Base-by-base conservation (phyloP, 2,113 vertebrate species). In the Corvus cornix region DNA sequence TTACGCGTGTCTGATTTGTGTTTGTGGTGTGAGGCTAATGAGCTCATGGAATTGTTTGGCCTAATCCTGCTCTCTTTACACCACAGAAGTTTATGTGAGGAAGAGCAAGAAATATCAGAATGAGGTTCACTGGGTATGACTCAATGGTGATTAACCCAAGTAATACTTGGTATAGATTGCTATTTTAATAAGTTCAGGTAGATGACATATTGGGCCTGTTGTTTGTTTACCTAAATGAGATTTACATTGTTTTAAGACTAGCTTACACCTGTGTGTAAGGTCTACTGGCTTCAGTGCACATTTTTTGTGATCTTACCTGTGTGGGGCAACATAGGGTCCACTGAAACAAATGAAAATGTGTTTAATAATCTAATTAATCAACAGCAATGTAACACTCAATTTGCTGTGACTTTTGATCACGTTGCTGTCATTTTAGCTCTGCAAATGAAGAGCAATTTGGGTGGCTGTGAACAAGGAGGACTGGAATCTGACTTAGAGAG, bases 11-110 rank as follows among this genome's bases (percentile, higher is more conserved):
- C 80, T 96, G 84, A 51, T 74, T 90, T 48, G 80, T 89, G 73
- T 95, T 93, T 96, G 93, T 95, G 95, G 94, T 3, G 10, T 82
- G 82, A 96, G 89, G 81, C 48, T 88, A 81, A 79, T 89, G 68
- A 83, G 64, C 91, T 92, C 63, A 85, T 82, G 68, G 89, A 89
- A 93, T 78, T 94, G 64, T 91, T 94, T 82, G 62, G 52, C 70
- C 92, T 87, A 95, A 90, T 86, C 51, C 73, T 93, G 51, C 78
- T 84, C 44, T 85, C 43, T 82, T 92, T 66, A 60, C 53, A 27
- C 51, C n/a, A 14, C 62, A 39, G 35, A 63, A 79, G 56, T 70
- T 56, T 89, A 16, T 49, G 22, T 84, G 69, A 86, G 18, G 44
- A 96, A 49, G 73, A 92, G 16, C 35, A 77, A 95, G 41, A 51